Evolutionary conservation across 2,888 invertebrate genomes (phyloP).

Genomic region (Sinohyriopsis cumingii): DNA sequence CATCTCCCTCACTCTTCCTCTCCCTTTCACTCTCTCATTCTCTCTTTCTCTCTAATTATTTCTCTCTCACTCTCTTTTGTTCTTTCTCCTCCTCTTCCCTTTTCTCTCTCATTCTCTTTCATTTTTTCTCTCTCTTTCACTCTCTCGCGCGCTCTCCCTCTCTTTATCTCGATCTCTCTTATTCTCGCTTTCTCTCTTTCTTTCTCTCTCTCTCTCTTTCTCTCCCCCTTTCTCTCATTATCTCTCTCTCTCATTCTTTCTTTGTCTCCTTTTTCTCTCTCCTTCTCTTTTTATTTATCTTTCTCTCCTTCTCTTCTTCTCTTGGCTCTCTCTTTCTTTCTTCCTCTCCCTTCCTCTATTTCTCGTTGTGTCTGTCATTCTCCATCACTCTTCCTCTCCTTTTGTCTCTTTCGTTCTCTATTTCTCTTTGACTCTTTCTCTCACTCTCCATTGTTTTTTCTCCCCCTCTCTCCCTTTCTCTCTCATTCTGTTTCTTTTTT

Average conservation of each 20-base stretch:
- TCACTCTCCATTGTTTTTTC: not conserved
- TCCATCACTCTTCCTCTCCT: not conserved
- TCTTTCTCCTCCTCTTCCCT: conserved; percentile 8
- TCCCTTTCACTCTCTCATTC: too few species aligned
- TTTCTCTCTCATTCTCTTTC: too few species aligned
- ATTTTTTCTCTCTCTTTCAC: not conserved
- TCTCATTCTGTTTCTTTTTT: not conserved
- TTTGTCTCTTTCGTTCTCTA: not conserved
- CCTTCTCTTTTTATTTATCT: conserved; percentile 1
- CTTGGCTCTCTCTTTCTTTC: conserved; percentile 5
- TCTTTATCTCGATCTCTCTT: conserved; percentile 14
- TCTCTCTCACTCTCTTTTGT: conserved; percentile 3
- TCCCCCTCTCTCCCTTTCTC: not conserved
- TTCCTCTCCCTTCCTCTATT: not conserved
- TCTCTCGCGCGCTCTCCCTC: not conserved
- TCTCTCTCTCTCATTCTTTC: too few species aligned
- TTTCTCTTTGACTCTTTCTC: too few species aligned
- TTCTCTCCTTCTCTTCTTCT: too few species aligned
- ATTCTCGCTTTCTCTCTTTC: too few species aligned
- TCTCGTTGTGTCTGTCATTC: too few species aligned
- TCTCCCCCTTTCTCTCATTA: conserved; percentile 15
- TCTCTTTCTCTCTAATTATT: too few species aligned
- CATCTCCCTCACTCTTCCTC: too few species aligned
- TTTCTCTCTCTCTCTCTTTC: conserved; percentile 9
- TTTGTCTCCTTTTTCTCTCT: too few species aligned